Evolutionary conservation across 2,888 invertebrate genomes (phyloP).

Genomic region (Caenorhabditis plicata): DNA sequence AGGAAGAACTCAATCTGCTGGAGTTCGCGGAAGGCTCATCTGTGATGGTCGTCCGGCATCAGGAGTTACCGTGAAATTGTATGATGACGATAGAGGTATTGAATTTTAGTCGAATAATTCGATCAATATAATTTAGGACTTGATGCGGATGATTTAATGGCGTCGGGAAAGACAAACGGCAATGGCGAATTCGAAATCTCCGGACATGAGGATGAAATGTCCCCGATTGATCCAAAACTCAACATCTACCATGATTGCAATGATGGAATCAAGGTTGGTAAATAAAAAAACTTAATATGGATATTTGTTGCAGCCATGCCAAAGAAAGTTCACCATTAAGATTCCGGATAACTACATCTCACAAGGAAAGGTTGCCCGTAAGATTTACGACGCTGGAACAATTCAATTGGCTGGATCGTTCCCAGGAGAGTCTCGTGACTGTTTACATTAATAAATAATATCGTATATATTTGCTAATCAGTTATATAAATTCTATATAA

Average conservation of each 20-base stretch:
- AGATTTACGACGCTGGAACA: conserved; percentile 46
- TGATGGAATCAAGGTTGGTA: conserved; percentile 40
- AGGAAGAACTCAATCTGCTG: conserved; percentile 39
- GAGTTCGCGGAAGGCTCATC: conserved; percentile 38
- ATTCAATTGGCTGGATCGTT: conserved; percentile 48
- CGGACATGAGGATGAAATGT: conserved; percentile 53
- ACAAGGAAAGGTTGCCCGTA: conserved; percentile 37
- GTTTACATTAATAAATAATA: conserved; percentile 39
- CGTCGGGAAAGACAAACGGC: conserved; percentile 34
- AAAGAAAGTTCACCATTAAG: conserved; percentile 58
- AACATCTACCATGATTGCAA: conserved; percentile 65
- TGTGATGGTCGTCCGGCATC: conserved; percentile 38
- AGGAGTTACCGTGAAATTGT: conserved; percentile 41
- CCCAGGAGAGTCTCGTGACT: conserved; percentile 43
- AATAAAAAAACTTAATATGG: too few relatives aligned
- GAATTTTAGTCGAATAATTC: background rate
- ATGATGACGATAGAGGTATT: conserved; percentile 43
- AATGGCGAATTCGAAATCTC: conserved; percentile 41
- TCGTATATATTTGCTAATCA: too few relatives aligned
- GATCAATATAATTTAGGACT: too few relatives aligned
- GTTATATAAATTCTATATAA: too few relatives aligned
- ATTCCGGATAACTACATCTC: conserved; percentile 55
- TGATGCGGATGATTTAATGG: conserved; percentile 46
- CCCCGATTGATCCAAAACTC: conserved; percentile 64
- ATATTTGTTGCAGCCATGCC: conserved; percentile 55